Percentiles rank a stretch among this genome's conserved stretches.
phyloP scores from a whole-genome alignment of 2,888 invertebrate genomes.

The Clanis bilineata region DNA sequence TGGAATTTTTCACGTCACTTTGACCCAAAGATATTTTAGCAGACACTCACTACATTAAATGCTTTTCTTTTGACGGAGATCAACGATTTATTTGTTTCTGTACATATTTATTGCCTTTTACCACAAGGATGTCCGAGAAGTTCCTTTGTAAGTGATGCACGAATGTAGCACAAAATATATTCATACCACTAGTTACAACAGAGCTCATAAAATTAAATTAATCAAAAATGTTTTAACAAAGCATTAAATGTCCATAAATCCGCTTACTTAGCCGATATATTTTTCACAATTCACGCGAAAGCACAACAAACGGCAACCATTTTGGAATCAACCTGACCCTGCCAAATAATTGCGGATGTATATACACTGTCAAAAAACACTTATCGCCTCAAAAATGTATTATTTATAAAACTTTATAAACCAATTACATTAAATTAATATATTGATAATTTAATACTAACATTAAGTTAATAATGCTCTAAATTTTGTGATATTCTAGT shows the following conservation, averaged over 20 bases:
- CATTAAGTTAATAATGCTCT: too few relatives aligned
- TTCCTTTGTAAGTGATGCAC: slow-evolving; percentile 49
- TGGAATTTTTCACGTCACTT: slow-evolving; percentile 1
- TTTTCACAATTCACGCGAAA: slow-evolving; percentile 60
- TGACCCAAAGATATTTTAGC: not conserved
- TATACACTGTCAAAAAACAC: slow-evolving; percentile 29
- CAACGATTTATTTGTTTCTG: not conserved
- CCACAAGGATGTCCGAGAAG: slow-evolving; percentile 36
- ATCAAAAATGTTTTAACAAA: not conserved
- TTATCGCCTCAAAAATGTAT: not conserved
- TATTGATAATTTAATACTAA: not conserved
- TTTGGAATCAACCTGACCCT: slow-evolving; percentile 71
- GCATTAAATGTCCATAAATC: slow-evolving; percentile 14
- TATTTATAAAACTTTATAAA: not conserved
- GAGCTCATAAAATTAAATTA: not conserved
- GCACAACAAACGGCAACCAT: slow-evolving; percentile 83
- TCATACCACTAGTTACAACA: not conserved
- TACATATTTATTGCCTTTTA: slow-evolving; percentile 17
- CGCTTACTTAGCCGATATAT: slow-evolving; percentile 47
- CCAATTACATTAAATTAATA: not conserved
- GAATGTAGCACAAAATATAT: slow-evolving; percentile 9
- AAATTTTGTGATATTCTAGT: not conserved
- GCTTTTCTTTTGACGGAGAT: not conserved
- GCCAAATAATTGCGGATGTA: slow-evolving; percentile 57
- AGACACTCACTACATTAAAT: not conserved